These are phyloP conservation scores for Paraescarpia echinospica DNA, from an alignment of 1,140 invertebrate genomes.

Conservation along the genomic window DNA sequence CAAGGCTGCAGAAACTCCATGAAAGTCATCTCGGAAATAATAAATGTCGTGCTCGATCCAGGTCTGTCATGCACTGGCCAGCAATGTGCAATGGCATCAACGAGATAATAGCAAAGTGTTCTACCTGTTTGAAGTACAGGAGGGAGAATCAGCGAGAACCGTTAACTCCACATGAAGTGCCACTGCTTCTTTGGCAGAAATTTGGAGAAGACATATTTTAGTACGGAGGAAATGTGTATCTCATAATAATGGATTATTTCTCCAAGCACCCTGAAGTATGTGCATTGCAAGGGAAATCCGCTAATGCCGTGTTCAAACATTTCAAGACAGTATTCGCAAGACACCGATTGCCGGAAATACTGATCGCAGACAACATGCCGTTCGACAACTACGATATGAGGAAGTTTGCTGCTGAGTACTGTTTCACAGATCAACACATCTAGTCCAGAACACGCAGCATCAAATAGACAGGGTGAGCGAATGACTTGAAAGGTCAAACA, in stretches of 20 bases:
- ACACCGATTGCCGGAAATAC: constrained; percentile 18
- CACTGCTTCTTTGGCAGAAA: constrained; percentile 20
- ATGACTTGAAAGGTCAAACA: constrained; percentile 9
- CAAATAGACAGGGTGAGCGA: constrained; percentile 19
- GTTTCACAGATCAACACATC: not conserved
- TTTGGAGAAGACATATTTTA: constrained; percentile 23
- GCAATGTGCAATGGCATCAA: not conserved
- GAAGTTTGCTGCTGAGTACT: constrained; percentile 20
- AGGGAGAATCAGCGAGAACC: constrained; percentile 14
- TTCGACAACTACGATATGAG: not conserved
- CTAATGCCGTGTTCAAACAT: not conserved
- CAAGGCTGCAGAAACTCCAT: not conserved
- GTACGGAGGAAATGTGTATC: constrained; percentile 2
- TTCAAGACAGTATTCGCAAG: constrained; percentile 16
- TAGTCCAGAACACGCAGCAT: not conserved
- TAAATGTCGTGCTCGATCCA: too few relatives aligned
- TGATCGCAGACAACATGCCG: constrained; percentile 26
- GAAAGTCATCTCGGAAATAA: too few relatives aligned
- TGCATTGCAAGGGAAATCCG: constrained; percentile 13
- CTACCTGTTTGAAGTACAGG: constrained; percentile 7
- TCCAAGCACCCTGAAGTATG: constrained; percentile 23
- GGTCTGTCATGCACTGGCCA: too few relatives aligned
- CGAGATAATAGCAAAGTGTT: constrained; percentile 11
- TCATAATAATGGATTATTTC: constrained; percentile 27
- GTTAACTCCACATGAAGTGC: constrained; percentile 11